Base-by-base conservation (phyloP, 2,888 invertebrate genomes). In the Pollenia griseotomentosa region DNA sequence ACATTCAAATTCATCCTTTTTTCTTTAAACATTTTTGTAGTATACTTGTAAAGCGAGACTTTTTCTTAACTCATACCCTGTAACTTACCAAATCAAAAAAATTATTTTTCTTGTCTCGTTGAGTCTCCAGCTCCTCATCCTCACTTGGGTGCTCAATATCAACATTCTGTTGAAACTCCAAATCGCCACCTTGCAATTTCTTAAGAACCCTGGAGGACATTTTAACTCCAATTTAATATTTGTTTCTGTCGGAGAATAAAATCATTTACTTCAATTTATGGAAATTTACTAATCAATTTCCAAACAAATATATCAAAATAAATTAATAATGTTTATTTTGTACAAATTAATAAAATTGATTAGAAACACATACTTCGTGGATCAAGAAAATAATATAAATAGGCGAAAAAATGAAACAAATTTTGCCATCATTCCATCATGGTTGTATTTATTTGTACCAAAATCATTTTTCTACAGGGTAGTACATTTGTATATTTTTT, bases 181-280 rank as follows among this genome's bases (percentile, higher is more conserved):
- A 90, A 87, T 94, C 94, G 40, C 87, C 95, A 51, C 95, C 95
- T 90, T 95, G 96, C 89, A 96, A 92, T 92, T 96, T 96, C 89
- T 95, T 95, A 87, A 96, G 93, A 89, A 96, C 95, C 90, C 96
- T 94, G 48, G 95, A 95, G 57, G 96, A 96, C 96, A 96, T 96
- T 59, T 53, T 81, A 33, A 16, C 10, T 14, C 23, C 9, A 40
- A 40, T 11, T 59, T 23, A 9, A 19, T 16, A 14, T 51, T 75
- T 59, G 16, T 48, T 71, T 74, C 6, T 3, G 11, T 0, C 12
- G 6, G 46, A 8, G 16, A 68, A 40, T 2, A n/a, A 16, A 74
- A 68, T 33, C 19, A 19, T 11, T 59, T 48, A 9, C 5, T 71
- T 9, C 5, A 57, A 63, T 12, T 12, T 33, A 19, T 14, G 8